phyloP scores from a whole-genome alignment of 2,888 invertebrate genomes.

The Amphipoea oculea region DNA sequence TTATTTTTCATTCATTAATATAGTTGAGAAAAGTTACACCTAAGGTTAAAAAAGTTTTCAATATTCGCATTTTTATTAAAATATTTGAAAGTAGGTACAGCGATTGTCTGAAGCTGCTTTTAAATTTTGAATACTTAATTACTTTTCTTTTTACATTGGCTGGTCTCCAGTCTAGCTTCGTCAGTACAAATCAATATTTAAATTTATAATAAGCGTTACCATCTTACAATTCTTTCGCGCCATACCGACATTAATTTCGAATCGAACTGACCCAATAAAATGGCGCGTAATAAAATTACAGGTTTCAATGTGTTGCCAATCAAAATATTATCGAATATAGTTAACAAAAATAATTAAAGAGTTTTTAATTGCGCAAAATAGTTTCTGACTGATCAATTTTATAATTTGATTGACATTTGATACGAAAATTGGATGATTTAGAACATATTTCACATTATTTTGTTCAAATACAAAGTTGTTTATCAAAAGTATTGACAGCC shows the following conservation, averaged over 20 bases:
- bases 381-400: slow-evolving; percentile 7
- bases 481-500: slow-evolving; percentile 39
- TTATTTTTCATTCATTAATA: slow-evolving; percentile 29
- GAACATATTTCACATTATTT: slow-evolving; percentile 26
- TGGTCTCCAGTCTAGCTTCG: background rate
- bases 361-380: slow-evolving; percentile 10
- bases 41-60: slow-evolving; percentile 29
- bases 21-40: slow-evolving; percentile 58
- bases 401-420: slow-evolving; percentile 14
- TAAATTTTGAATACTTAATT: background rate
- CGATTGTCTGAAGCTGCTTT: slow-evolving; percentile 12
- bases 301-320: slow-evolving; percentile 6
- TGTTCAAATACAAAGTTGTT: slow-evolving; percentile 29
- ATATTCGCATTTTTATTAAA: slow-evolving; percentile 12
- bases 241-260: background rate
- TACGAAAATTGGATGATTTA: slow-evolving; percentile 3
- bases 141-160: background rate
- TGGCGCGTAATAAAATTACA: background rate
- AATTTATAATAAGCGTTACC: slow-evolving; percentile 1
- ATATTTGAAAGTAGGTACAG: slow-evolving; percentile 6
- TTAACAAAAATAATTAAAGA: background rate
- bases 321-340: slow-evolving; percentile 5
- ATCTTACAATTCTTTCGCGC: slow-evolving; percentile 15
- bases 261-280: background rate
- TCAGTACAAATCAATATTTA: slow-evolving; percentile 2